Conservation (phyloP, 2,113 vertebrate species). For the Cyanoderma ruficeps region DNA sequence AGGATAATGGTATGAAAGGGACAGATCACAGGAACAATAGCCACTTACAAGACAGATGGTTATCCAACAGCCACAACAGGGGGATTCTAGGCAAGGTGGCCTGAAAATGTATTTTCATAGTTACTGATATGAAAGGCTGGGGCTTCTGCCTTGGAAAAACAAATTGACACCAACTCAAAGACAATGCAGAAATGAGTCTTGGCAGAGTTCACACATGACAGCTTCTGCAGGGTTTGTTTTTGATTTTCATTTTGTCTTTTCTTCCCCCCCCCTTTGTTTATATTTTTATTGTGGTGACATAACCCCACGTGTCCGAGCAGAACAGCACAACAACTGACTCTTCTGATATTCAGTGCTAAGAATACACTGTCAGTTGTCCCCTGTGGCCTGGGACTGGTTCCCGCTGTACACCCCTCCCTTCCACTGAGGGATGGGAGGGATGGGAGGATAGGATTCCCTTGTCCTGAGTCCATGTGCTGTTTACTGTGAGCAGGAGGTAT, state of each 20-base stretch:
- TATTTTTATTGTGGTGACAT: conserved; percentile 7
- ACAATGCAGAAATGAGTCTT: neutral
- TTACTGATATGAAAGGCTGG: conserved; percentile 8
- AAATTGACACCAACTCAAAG: neutral
- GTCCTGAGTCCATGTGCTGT: neutral
- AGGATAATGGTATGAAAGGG: conserved; percentile 16
- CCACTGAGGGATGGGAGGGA: neutral
- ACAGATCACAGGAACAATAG: conserved; percentile 27
- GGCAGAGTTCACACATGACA: neutral
- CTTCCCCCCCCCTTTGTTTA: neutral
- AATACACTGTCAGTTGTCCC: neutral
- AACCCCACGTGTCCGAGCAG: neutral
- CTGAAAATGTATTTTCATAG: conserved; percentile 15
- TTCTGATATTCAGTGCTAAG: neutral
- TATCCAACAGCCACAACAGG: neutral
- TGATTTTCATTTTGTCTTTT: neutral
- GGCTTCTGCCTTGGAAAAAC: conserved; percentile 4
- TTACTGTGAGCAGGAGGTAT: neutral
- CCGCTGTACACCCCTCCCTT: neutral
- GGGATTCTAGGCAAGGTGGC: conserved; percentile 11
- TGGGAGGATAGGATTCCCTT: neutral
- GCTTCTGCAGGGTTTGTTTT: neutral
- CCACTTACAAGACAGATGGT: conserved; percentile 7
- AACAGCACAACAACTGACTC: neutral
- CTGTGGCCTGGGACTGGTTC: neutral